Evolutionary conservation across 2,888 invertebrate species (phyloP).

Genomic region (Exocentrus adspersus): DNA sequence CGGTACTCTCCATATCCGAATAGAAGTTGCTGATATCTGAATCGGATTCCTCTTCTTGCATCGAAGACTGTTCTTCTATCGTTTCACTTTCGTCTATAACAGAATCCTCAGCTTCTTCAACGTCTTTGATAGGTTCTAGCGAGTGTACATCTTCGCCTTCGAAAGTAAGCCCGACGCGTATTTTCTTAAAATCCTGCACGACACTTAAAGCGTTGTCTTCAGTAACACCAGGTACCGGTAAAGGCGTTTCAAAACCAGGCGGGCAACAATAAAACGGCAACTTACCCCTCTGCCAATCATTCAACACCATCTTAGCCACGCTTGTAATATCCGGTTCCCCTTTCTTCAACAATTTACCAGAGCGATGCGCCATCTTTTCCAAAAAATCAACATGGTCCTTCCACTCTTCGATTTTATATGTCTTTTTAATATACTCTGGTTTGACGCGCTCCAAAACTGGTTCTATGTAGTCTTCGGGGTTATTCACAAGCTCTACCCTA

Average conservation of each 20-base stretch:
- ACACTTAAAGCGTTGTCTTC: conserved; percentile 66
- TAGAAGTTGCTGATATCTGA: conserved; percentile 76
- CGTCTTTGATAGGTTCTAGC: conserved; percentile 63
- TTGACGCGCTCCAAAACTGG: conserved; percentile 88
- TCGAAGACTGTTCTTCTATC: conserved; percentile 29
- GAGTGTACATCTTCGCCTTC: conserved; percentile 69
- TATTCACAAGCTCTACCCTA: conserved; percentile 91
- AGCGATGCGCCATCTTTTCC: conserved; percentile 85
- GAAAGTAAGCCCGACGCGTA: conserved; percentile 70
- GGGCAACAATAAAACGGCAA: conserved; percentile 94
- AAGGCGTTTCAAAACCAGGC: conserved; percentile 79
- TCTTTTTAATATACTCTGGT: conserved; percentile 87
- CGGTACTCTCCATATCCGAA: conserved; percentile 72
- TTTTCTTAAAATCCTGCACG: conserved; percentile 85
- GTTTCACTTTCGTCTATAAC: conserved; percentile 51
- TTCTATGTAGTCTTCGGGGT: conserved; percentile 94
- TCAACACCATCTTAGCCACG: conserved; percentile 93
- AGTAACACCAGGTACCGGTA: conserved; percentile 58
- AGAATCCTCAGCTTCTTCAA: conserved; percentile 60
- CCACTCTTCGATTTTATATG: conserved; percentile 90
- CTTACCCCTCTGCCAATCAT: conserved; percentile 99
- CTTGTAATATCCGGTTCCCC: conserved; percentile 95
- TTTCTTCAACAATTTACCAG: conserved; percentile 92
- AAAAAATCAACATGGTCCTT: conserved; percentile 85
- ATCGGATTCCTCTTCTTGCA: conserved; percentile 59